Evolutionary conservation across 2,113 vertebrate genomes (phyloP).

Genomic region (Chaenocephalus aceratus): DNA sequence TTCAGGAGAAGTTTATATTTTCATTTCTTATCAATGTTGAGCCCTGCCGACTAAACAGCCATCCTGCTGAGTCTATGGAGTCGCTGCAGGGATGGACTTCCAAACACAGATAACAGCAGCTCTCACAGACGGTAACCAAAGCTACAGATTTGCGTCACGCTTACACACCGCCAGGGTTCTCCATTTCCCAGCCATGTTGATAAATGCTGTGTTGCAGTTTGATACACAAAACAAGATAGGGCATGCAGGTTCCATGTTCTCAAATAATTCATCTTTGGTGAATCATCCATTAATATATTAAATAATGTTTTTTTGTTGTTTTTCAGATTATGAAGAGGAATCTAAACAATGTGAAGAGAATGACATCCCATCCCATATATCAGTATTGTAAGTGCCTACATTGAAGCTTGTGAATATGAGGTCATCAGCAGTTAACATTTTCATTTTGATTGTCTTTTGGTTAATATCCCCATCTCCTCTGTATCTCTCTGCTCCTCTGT

Average conservation of each 20-base stretch:
- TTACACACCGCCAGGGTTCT: conserved; percentile 55
- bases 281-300: background rate
- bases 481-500: too few species aligned
- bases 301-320: conserved; percentile 15
- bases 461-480: background rate
- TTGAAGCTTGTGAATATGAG: background rate
- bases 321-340: conserved; percentile 98
- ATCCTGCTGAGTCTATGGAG: conserved; percentile 74
- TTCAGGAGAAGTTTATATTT: conserved; percentile 46
- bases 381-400: conserved; percentile 93
- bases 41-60: conserved; percentile 71
- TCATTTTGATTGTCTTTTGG: background rate
- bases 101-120: conserved; percentile 73
- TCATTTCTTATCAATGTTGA: conserved; percentile 48
- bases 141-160: conserved; percentile 81
- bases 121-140: conserved; percentile 71
- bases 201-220: conserved; percentile 45
- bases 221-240: conserved; percentile 32
- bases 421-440: background rate
- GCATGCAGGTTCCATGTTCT: conserved; percentile 11
- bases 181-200: conserved; percentile 61
- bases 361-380: conserved; percentile 97
- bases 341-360: conserved; percentile 97
- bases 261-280: background rate
- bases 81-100: conserved; percentile 55